Base-by-base conservation (phyloP, 2,888 invertebrate species). In the Horisme vitalbata region DNA sequence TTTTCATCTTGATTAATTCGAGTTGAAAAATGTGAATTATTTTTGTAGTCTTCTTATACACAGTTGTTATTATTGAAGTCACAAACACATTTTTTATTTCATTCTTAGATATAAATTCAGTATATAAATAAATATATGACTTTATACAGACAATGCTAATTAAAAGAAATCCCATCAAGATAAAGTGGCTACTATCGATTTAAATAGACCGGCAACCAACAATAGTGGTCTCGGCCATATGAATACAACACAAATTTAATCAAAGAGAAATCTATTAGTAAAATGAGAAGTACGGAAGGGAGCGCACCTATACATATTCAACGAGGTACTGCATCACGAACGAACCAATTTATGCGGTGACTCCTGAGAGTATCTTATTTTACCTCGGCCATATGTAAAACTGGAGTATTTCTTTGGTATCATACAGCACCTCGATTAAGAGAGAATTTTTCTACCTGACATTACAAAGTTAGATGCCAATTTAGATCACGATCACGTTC, bases 191-290 rank as follows among this genome's bases (percentile, higher is more conserved):
- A 69, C 75, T 71, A 63, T 70, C 77, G 79, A 83, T 81, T 81
- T 81, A 83, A 80, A 68, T 65, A 77, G 69, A 65, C 59, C 74
- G 70, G 71, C 63, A 66, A 68, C 74, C 73, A 84, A 87, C 85
- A 85, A 83, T 84, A 85, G 82, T 79, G 69, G 79, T 73, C 75
- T 75, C 71, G 63, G 60, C 62, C 78, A 76, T 83, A 85, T 86
- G 87, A 85, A 87, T 88, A 87, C 87, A 89, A 86, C 81, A 88
- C 88, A 89, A 88, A 88, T 89, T 88, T 89, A 89, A 89, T 89
- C 88, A 89, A 85, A 88, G 85, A 83, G 83, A 86, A 89, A 88
- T 89, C 88, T 89, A 89, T 89, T 89, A 89, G 89, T 87, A 89
- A 89, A 89, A 89, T 89, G 89, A 88, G 88, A 86, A 88, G 82